A percentile compares a stretch with the other conserved stretches of the same genome.
Conservation (phyloP, 2,888 invertebrate species). For the Calephelis perditalis region DNA sequence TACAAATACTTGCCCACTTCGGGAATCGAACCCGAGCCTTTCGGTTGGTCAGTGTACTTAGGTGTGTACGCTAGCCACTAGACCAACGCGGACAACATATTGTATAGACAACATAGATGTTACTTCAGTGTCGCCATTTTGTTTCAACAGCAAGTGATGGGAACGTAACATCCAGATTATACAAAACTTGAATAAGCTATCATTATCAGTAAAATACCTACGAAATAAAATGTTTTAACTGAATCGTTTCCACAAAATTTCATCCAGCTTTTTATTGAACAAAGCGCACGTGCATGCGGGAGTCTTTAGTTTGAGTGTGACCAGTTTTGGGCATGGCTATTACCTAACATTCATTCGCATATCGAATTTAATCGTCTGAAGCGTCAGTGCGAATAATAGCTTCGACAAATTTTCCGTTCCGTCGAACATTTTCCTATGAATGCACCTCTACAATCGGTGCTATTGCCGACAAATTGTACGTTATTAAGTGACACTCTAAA, state of each 20-base stretch:
- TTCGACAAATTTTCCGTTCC: constrained; percentile 72
- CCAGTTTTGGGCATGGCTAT: constrained; percentile 33
- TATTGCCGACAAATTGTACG: constrained; percentile 56
- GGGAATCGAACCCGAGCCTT: too few species aligned
- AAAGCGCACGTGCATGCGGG: background rate
- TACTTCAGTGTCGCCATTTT: too few species aligned
- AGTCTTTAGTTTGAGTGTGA: constrained; percentile 28
- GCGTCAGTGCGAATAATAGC: constrained; percentile 69
- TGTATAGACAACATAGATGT: too few species aligned
- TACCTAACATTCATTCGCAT: constrained; percentile 42
- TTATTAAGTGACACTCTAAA: too few species aligned
- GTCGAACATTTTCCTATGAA: constrained; percentile 73
- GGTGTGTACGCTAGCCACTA: too few species aligned
- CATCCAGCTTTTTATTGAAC: background rate
- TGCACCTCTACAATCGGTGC: constrained; percentile 69
- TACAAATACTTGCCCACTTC: too few species aligned
- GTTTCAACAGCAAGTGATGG: too few species aligned
- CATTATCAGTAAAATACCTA: background rate
- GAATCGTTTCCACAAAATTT: background rate
- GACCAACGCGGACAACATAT: too few species aligned
- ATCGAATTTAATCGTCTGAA: constrained; percentile 69
- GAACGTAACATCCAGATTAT: too few species aligned
- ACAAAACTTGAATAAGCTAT: too few species aligned
- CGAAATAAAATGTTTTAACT: constrained; percentile 14
- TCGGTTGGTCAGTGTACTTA: too few species aligned